These are phyloP conservation scores for Rotaria sp. DNA, from an alignment of 2,888 invertebrate species.

Conservation along the genomic window DNA sequence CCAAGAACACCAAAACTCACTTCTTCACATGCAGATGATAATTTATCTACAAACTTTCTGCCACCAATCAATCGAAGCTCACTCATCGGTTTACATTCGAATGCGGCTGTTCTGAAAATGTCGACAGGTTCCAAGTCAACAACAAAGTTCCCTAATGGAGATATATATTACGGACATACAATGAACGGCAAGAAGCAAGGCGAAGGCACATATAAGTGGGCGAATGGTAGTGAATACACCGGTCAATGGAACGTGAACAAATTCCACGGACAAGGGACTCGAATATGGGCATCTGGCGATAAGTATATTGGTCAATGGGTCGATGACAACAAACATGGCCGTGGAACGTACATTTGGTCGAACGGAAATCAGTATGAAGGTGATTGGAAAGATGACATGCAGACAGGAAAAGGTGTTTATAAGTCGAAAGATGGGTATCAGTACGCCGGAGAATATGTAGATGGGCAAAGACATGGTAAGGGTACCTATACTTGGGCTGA, in stretches of 20 bases:
- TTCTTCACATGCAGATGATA: no score
- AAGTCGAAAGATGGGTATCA: conserved; percentile 13
- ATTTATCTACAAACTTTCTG: no score
- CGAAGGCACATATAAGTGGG: conserved; percentile 31
- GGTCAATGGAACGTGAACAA: conserved; percentile 30
- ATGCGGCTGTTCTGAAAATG: background rate
- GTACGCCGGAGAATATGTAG: conserved; percentile 3
- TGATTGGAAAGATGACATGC: conserved; percentile 31
- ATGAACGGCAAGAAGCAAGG: conserved; percentile 14
- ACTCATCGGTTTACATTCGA: background rate
- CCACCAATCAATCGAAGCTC: background rate
- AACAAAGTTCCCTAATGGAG: conserved; percentile 8
- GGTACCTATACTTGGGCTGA: conserved; percentile 32
- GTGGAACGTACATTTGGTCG: conserved; percentile 4
- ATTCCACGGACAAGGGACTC: conserved; percentile 11
- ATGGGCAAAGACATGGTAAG: conserved; percentile 19
- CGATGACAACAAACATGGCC: background rate
- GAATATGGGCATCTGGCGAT: conserved; percentile 26
- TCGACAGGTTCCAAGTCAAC: background rate
- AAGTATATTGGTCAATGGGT: conserved; percentile 13
- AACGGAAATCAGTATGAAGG: conserved; percentile 25
- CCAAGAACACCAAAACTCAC: no score
- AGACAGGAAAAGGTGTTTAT: conserved; percentile 21
- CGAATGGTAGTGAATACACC: conserved; percentile 3
- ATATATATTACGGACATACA: background rate